Evolutionary conservation across 53 echinoderm and acorn worm genomes (phyloP).

Genomic region (Actinopyga echinites): DNA sequence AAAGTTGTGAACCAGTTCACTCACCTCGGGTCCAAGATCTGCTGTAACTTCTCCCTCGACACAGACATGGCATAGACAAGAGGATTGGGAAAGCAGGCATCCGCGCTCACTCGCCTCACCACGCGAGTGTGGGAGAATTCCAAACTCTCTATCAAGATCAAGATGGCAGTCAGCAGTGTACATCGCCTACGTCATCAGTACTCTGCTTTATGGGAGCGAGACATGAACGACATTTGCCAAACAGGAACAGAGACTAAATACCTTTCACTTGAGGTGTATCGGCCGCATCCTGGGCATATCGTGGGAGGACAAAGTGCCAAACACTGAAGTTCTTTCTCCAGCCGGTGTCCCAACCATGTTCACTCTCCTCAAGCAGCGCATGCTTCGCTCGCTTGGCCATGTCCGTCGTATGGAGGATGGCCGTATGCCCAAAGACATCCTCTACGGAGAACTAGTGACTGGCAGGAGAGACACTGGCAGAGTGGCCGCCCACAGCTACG

Average conservation of each 20-base stretch:
- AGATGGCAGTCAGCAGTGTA: conserved; percentile 20
- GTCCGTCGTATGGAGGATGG: too few relatives aligned
- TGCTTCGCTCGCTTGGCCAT: too few relatives aligned
- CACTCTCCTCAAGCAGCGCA: too few relatives aligned
- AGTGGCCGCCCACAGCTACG: conserved; percentile 46
- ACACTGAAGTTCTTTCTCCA: too few relatives aligned
- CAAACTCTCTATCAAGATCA: too few relatives aligned
- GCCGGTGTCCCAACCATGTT: too few relatives aligned
- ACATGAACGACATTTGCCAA: too few relatives aligned
- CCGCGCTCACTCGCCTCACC: conserved; percentile 22
- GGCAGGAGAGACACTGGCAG: background rate
- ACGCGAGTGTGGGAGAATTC: conserved; percentile 33
- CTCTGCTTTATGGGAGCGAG: too few relatives aligned
- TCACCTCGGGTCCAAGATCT: conserved; percentile 50
- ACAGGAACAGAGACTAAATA: conserved; percentile 23
- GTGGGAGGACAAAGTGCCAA: too few relatives aligned
- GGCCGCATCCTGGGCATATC: too few relatives aligned
- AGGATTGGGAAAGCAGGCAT: conserved; percentile 53
- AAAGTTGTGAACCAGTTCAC: conserved; percentile 43
- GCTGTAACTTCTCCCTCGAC: conserved; percentile 46
- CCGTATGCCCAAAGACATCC: too few relatives aligned
- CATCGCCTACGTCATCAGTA: conserved; percentile 3
- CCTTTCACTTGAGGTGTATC: conserved; percentile 46
- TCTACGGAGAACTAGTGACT: too few relatives aligned
- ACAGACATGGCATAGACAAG: conserved; percentile 10